phyloP scores from a whole-genome alignment of 2,888 invertebrate species.

The Crossocerus cetratus region DNA sequence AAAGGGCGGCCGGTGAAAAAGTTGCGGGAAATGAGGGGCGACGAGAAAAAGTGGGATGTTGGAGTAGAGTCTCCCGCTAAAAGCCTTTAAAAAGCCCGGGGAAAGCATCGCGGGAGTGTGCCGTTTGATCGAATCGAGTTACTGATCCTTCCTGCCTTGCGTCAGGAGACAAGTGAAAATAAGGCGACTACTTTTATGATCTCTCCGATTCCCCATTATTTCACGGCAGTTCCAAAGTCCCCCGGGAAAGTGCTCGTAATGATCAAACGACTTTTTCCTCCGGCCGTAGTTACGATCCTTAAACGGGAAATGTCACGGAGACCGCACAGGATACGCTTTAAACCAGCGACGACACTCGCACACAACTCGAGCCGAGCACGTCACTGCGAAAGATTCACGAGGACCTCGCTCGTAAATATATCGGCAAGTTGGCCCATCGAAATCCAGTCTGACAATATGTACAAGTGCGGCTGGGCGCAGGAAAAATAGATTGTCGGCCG shows the following conservation, averaged over 20 bases:
- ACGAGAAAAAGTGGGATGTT: constrained; percentile 30
- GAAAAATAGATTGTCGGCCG: no score
- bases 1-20: constrained; percentile 15
- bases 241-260: not conserved
- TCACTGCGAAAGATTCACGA: no score
- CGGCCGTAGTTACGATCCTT: not conserved
- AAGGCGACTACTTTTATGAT: not conserved
- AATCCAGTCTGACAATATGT: no score
- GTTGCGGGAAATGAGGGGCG: constrained; percentile 32
- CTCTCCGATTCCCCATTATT: not conserved
- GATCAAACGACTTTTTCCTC: not conserved
- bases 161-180: constrained; percentile 20
- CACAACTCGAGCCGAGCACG: no score
- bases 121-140: constrained; percentile 53
- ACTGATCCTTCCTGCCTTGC: constrained; percentile 36
- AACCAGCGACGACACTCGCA: no score
- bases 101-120: constrained; percentile 34
- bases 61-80: constrained; percentile 29
- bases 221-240: not conserved
- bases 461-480: no score
- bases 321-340: no score
- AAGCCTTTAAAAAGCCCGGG: constrained; percentile 50
- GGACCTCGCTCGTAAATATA: no score
- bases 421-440: no score
- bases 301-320: no score